phyloP scores from a whole-genome alignment of 2,888 invertebrate genomes.

The Callyntrura sp. region DNA sequence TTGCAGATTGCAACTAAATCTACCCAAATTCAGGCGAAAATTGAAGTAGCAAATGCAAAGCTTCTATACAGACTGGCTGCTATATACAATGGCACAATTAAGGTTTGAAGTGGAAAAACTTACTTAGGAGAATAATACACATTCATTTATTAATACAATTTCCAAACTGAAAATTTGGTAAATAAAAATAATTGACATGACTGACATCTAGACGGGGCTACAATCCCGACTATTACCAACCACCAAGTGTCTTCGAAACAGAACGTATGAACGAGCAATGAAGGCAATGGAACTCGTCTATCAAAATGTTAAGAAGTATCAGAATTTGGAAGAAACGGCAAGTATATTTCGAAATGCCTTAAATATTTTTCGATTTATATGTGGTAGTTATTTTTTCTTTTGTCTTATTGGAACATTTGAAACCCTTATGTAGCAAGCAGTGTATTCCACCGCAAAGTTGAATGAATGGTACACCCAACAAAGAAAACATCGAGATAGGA shows the following conservation, averaged over 20 bases:
- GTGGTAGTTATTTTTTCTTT: neutral
- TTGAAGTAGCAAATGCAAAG: constrained; percentile 56
- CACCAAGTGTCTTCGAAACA: neutral
- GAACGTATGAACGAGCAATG: constrained; percentile 43
- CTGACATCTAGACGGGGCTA: constrained; percentile 27
- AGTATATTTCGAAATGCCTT: neutral
- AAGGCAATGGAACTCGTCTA: constrained; percentile 59
- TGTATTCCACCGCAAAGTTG: constrained; percentile 33
- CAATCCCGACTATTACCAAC: constrained; percentile 7
- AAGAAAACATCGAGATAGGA: constrained; percentile 44
- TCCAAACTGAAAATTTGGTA: neutral
- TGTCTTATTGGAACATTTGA: neutral
- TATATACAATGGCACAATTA: constrained; percentile 58
- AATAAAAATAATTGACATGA: neutral
- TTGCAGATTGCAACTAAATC: constrained; percentile 1
- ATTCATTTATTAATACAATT: neutral
- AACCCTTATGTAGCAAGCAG: constrained; percentile 41
- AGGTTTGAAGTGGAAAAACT: constrained; percentile 15
- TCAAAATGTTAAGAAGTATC: constrained; percentile 54
- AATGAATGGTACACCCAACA: constrained; percentile 64
- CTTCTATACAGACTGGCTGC: constrained; percentile 47
- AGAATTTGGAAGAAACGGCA: constrained; percentile 43
- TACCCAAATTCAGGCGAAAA: constrained; percentile 33
- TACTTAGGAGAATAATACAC: too few species aligned
- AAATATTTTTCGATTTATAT: neutral